phyloP scores from a whole-genome alignment of 2,113 vertebrate species.

The Sphyrna mokarran region DNA sequence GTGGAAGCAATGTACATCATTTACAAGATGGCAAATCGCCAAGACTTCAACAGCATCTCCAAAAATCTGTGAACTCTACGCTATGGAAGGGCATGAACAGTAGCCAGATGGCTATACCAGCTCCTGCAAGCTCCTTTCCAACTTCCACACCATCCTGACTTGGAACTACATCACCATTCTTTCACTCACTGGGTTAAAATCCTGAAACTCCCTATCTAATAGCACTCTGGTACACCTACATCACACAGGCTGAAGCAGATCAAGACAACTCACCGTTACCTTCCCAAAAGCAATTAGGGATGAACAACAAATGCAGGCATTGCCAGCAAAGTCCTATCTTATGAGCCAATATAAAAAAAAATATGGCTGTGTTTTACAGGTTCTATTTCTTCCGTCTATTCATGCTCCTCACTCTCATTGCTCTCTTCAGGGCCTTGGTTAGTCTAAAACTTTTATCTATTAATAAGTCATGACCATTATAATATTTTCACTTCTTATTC shows the following conservation, averaged over 20 bases:
- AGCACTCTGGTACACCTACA: not conserved
- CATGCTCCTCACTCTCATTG: not conserved
- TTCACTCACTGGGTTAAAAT: too few species aligned
- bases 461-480: not conserved
- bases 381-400: not conserved
- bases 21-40: too few species aligned
- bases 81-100: too few species aligned
- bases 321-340: not conserved
- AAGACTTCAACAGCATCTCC: too few species aligned
- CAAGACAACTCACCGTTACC: not conserved
- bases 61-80: too few species aligned
- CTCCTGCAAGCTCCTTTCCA: too few species aligned
- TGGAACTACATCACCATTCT: too few species aligned
- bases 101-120: too few species aligned
- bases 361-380: not conserved
- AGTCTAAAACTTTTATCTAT: not conserved
- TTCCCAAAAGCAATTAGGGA: not conserved
- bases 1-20: too few species aligned
- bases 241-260: not conserved
- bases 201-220: not conserved
- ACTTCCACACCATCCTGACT: too few species aligned
- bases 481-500: not conserved
- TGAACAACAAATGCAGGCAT: not conserved
- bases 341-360: not conserved
- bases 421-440: not conserved